Percentiles rank a stretch among this genome's conserved stretches.
These are phyloP conservation scores for Steinernema scapterisci DNA, from an alignment of 2,888 invertebrate species.

Conservation along the genomic window DNA sequence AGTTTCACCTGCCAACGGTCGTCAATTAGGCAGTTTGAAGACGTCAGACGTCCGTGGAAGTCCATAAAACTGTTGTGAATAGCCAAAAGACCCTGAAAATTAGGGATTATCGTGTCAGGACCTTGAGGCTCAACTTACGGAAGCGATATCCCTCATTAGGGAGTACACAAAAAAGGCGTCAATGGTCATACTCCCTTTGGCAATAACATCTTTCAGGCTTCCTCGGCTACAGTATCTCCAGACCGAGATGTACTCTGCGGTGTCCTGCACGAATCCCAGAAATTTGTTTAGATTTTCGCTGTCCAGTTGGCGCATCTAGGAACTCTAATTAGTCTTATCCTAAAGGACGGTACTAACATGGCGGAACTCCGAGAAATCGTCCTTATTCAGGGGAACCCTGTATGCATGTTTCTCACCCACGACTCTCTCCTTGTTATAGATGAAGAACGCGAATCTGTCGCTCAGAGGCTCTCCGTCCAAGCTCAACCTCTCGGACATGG, in stretches of 20 bases:
- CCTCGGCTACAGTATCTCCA: conserved; percentile 61
- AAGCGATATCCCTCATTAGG: conserved; percentile 47
- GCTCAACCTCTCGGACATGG: background rate
- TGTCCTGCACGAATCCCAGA: conserved; percentile 60
- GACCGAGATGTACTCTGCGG: conserved; percentile 52
- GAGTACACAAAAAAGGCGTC: conserved; percentile 53
- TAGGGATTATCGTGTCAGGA: too few species aligned
- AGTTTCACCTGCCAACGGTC: conserved; percentile 57
- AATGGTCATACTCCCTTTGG: conserved; percentile 44
- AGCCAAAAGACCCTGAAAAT: conserved; percentile 42
- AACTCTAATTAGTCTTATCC: background rate
- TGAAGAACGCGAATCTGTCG: conserved; percentile 34
- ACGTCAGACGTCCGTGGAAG: conserved; percentile 41
- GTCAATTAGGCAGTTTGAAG: conserved; percentile 48
- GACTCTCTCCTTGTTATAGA: conserved; percentile 35
- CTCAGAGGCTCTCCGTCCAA: background rate
- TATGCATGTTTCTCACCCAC: conserved; percentile 15
- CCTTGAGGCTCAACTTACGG: conserved; percentile 35
- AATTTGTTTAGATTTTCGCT: conserved; percentile 60
- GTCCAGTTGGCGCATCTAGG: conserved; percentile 37
- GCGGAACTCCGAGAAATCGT: conserved; percentile 32
- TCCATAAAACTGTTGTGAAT: conserved; percentile 39
- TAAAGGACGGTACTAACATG: conserved; percentile 15
- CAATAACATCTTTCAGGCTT: conserved; percentile 49
- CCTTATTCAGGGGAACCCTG: background rate